These are phyloP conservation scores for Octodonta nipae DNA, from an alignment of 2,888 invertebrate species.

Conservation along the genomic window DNA sequence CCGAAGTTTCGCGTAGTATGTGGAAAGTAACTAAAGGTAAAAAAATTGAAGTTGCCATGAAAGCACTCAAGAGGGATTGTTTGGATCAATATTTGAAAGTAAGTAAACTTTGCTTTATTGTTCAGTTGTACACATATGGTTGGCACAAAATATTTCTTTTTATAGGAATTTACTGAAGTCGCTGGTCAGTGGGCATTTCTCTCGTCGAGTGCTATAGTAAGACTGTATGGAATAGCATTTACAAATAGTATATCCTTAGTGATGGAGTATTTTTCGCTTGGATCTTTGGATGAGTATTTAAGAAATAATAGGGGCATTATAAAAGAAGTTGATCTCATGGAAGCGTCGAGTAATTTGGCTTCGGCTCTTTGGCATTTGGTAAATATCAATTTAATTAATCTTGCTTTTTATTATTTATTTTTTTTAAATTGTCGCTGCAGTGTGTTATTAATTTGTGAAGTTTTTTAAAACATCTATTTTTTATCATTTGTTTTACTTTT, in stretches of 20 bases:
- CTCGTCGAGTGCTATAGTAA: constrained; percentile 61
- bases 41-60: constrained; percentile 67
- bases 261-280: constrained; percentile 64
- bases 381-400: too few relatives aligned
- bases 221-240: constrained; percentile 64
- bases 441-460: too few relatives aligned
- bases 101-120: constrained; percentile 11
- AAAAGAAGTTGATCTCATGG: constrained; percentile 60
- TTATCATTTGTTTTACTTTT: too few relatives aligned
- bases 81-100: constrained; percentile 50
- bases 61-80: constrained; percentile 56
- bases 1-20: constrained; percentile 57
- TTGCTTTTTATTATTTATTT: too few relatives aligned
- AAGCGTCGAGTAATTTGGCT: constrained; percentile 68
- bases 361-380: constrained; percentile 79
- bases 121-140: neutral
- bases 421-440: too few relatives aligned
- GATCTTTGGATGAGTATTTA: constrained; percentile 63
- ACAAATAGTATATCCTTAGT: constrained; percentile 68
- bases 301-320: constrained; percentile 38
- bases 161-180: constrained; percentile 62
- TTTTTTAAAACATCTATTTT: too few relatives aligned
- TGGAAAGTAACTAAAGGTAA: constrained; percentile 66
- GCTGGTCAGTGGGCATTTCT: constrained; percentile 68
- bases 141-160: constrained; percentile 17